These are phyloP conservation scores for Noctua janthina DNA, from an alignment of 2,888 invertebrate genomes.

Conservation along the genomic window DNA sequence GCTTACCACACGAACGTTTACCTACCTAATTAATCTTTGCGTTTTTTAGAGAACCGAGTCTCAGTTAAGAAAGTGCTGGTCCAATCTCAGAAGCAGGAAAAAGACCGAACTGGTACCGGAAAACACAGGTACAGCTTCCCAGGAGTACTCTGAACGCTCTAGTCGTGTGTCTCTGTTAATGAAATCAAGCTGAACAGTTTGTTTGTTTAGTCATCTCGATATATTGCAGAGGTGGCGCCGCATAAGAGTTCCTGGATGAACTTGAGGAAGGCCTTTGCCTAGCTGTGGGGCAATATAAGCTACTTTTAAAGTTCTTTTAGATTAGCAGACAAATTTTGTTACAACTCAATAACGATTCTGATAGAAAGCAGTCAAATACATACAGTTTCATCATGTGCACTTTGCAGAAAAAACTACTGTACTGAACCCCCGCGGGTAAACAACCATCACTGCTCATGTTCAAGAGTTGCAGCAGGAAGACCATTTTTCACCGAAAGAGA, in stretches of 20 bases:
- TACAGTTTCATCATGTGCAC: background rate
- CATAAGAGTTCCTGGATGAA: background rate
- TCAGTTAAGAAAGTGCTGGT: slow-evolving; percentile 2
- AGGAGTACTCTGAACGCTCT: background rate
- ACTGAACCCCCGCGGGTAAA: background rate
- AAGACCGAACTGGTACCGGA: background rate
- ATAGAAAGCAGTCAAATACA: background rate
- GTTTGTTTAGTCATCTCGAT: background rate
- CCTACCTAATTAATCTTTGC: background rate
- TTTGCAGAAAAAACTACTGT: background rate
- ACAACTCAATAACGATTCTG: background rate
- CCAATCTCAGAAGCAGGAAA: background rate
- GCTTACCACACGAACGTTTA: too few species aligned
- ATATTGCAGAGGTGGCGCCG: background rate
- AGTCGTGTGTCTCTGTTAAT: background rate
- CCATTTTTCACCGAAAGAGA: background rate
- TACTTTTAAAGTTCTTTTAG: background rate
- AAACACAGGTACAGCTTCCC: background rate
- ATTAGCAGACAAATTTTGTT: background rate
- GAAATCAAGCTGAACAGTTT: background rate
- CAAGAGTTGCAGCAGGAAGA: background rate
- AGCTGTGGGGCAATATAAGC: background rate
- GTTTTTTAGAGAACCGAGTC: slow-evolving; percentile 1
- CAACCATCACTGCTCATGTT: background rate
- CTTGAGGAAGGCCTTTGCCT: background rate